Evolutionary conservation across 2,888 invertebrate species (phyloP).

Genomic region (Netelia fuscicornis): DNA sequence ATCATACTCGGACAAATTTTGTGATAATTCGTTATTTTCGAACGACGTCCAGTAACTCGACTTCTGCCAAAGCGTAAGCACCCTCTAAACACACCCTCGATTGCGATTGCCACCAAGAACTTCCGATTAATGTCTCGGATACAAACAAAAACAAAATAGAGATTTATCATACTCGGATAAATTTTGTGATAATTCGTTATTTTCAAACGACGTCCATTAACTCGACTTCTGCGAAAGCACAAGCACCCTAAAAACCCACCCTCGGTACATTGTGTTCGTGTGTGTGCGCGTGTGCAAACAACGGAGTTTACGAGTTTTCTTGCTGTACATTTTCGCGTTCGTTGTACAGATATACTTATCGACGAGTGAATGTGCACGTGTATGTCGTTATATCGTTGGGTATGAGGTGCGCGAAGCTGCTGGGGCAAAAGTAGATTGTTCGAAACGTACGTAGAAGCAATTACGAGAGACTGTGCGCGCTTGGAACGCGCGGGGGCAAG

Average conservation of each 20-base stretch:
- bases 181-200: not conserved
- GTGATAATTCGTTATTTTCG: not conserved
- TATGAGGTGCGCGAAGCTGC: conserved; percentile 46
- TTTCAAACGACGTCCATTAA: conserved; percentile 25
- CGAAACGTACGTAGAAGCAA: conserved; percentile 66
- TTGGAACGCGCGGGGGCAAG: conserved; percentile 20
- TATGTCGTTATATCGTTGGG: conserved; percentile 10
- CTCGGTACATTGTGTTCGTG: not conserved
- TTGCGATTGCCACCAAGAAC: no score
- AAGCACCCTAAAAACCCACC: conserved; percentile 22
- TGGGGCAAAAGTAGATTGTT: conserved; percentile 61
- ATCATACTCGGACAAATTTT: not conserved
- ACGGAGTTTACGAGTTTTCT: conserved; percentile 50
- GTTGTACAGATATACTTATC: not conserved
- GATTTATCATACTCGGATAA: not conserved
- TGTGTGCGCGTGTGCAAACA: conserved; percentile 36
- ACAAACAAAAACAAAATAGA: no score
- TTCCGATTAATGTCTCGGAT: no score
- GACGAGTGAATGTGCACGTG: not conserved
- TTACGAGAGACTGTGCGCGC: conserved; percentile 55
- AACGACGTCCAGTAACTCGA: conserved; percentile 17
- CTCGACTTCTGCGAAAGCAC: conserved; percentile 5
- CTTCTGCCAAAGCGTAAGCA: conserved; percentile 1
- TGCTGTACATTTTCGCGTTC: conserved; percentile 20
- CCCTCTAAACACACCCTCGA: conserved; percentile 16